phyloP scores from a whole-genome alignment of 2,113 vertebrate genomes.

The Clarias macrocephalus region DNA sequence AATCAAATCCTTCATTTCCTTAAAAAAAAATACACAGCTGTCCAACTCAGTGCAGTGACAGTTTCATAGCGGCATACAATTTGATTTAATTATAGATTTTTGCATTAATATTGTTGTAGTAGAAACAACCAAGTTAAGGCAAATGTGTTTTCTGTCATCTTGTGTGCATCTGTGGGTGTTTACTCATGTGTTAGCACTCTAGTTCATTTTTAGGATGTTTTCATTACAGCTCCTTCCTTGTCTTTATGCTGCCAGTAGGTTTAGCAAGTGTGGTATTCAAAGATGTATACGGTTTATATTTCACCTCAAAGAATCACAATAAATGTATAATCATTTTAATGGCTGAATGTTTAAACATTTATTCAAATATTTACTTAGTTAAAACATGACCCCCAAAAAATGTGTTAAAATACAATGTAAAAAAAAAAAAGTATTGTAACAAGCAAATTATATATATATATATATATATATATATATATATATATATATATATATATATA shows the following conservation, averaged over 20 bases:
- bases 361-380: no score
- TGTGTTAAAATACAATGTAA: no score
- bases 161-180: conserved; percentile 23
- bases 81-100: not conserved
- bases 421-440: no score
- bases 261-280: not conserved
- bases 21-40: not conserved
- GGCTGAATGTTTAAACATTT: no score
- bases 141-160: conserved; percentile 5
- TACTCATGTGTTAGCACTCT: not conserved
- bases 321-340: no score
- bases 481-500: no score
- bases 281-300: no score
- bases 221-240: not conserved
- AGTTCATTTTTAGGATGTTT: not conserved
- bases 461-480: no score
- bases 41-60: not conserved
- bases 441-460: no score
- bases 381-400: no score
- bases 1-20: not conserved
- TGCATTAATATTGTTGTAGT: conserved; percentile 2
- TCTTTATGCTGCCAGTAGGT: not conserved
- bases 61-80: not conserved
- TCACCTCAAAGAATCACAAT: no score
- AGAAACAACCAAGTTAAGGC: not conserved